Evolutionary conservation across 2,888 invertebrate genomes (phyloP).

Genomic region (Lingula anatina): DNA sequence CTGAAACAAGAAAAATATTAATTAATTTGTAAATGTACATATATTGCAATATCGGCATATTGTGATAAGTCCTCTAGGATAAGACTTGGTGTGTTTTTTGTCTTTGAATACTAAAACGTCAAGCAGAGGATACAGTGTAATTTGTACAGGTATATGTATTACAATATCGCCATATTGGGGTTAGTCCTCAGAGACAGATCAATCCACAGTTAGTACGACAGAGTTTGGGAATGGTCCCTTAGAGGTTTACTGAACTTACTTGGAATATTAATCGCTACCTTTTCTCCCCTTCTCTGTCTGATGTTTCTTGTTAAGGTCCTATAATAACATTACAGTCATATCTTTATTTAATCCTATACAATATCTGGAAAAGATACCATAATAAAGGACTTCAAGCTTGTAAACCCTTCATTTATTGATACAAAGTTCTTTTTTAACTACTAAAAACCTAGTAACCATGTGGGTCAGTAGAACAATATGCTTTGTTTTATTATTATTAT

Average conservation of each 20-base stretch:
- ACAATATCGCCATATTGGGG: neutral
- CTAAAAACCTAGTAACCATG: too few species aligned
- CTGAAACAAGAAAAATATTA: constrained; percentile 56
- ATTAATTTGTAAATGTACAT: too few species aligned
- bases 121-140: neutral
- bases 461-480: neutral
- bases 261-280: constrained; percentile 94
- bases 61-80: too few species aligned
- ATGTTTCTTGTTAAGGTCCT: constrained; percentile 88
- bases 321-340: neutral
- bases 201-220: neutral
- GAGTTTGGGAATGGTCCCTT: neutral
- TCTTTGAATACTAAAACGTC: too few species aligned
- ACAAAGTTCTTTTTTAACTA: too few species aligned
- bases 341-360: neutral
- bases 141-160: neutral
- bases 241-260: constrained; percentile 58
- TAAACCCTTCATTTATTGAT: too few species aligned
- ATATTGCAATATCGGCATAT: too few species aligned
- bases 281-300: constrained; percentile 82
- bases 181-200: neutral
- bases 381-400: too few species aligned
- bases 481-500: too few species aligned
- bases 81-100: too few species aligned
- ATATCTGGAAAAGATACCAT: neutral